Evolutionary conservation across 2,797 vertebrate species (phyloP), one percentile per base, ranked within the genome.

Genomic region (Heterohyrax brucei): DNA sequence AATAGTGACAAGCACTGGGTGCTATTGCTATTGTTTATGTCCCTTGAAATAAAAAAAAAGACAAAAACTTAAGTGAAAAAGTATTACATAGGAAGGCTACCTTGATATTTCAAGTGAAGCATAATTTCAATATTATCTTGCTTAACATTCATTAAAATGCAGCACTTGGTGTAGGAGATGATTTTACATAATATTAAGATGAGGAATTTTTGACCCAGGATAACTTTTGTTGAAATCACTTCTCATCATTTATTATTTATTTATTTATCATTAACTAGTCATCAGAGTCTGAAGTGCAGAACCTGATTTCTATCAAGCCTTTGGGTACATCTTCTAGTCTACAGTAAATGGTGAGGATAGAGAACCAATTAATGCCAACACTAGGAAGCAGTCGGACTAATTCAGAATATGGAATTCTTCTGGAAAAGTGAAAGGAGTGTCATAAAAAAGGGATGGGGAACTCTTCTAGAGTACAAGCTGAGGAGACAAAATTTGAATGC

Each of bases 11-110:
- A 87, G 5, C 2, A 44, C 70, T 76, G 4, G 44, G 28, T 72
- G 21, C 16, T n/a, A 84, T 92, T 94, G 89, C 93, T 61, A 89
- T 66, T 80, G 13, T 76, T 76, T 66, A 5, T 10, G 12, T 62
- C 2, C 19, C 62, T 93, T 70, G 19, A 76, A 87, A 90, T 46
- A 30, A 28, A 39, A 72, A 33, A 66, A 28, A 26, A 39, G 30
- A 61, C 2, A 18, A 24, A 56, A 53, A 53, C 13, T 77, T 18
- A 93, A 79, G 56, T 77, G 8, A 4, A 61, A 77, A 93, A 87
- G 21, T 56, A 70, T 33, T 24, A 85, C 88, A 3, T 79, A 33
- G 76, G 16, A 22, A 85, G 12, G 3, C 6, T 5, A 89, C 72
- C 5, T 61, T 93, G 21, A 64, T 91, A 44, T 28, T 77, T 96